These are phyloP conservation scores for Nibea albiflora DNA, from an alignment of 2,113 vertebrate genomes.

Conservation along the genomic window DNA sequence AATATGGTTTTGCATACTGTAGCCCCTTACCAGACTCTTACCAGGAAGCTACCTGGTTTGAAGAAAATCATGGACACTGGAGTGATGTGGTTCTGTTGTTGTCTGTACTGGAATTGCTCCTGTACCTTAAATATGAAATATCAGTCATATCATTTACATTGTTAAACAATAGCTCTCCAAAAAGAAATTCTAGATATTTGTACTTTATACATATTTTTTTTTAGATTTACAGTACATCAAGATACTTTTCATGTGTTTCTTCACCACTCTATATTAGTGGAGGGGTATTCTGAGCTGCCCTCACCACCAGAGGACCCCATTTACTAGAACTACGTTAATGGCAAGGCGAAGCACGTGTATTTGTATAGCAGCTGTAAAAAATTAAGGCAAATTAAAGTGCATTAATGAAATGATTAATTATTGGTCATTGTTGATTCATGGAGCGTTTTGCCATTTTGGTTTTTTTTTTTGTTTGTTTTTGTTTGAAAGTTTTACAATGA, in stretches of 20 bases:
- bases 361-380: conserved; percentile 2
- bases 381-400: background rate
- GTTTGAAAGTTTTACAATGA: background rate
- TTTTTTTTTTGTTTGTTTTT: too few relatives aligned
- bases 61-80: background rate
- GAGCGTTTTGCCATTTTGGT: background rate
- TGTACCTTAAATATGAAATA: background rate
- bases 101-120: background rate
- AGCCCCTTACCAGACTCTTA: background rate
- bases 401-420: background rate
- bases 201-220: background rate
- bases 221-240: background rate
- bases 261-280: background rate
- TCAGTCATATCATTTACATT: background rate
- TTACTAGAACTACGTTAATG: conserved; percentile 7
- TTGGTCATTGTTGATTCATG: background rate
- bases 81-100: background rate
- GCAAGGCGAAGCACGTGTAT: background rate
- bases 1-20: background rate
- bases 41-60: background rate
- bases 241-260: background rate
- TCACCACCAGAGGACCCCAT: conserved; percentile 5
- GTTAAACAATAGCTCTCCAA: background rate
- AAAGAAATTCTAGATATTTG: background rate
- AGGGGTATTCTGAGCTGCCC: background rate